Evolutionary conservation across 2,888 invertebrate species (phyloP), one percentile per base, ranked within the genome.

Genomic region (Campaea margaritaria): DNA sequence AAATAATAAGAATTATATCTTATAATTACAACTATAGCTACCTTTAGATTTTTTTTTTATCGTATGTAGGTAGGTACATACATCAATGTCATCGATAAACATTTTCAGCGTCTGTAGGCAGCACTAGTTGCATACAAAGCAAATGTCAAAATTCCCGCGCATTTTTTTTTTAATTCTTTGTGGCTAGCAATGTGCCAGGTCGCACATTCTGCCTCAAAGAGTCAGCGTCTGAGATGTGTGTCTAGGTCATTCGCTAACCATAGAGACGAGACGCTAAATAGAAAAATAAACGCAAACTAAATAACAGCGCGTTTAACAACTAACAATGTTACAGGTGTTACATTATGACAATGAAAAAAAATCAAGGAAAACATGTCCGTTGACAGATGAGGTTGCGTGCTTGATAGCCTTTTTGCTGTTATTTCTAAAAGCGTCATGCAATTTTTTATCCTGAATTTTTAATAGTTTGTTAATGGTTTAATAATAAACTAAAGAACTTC

Each of bases 231-330:
- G 21, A 27, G 9, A 48, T 39, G 49, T 53, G 41, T 57, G 62
- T 60, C 65, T 60, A 65, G 65, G 62, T 52, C 62, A 56, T 53
- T 44, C 67, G 67, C 70, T 70, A 70, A 73, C 57, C 43, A 44
- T 15, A 63, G 63, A 61, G 58, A 62, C 48, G 52, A 75, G 62
- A 65, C 59, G 72, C 64, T 76, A 78, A 76, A 62, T 49, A 62
- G 60, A 61, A 56, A 65, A 63, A 73, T 69, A 69, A 64, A 55
- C 52, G 38, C 44, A 14, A 51, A 52, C 45, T 49, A 53, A 51
- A 58, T 44, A 60, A 51, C 54, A 45, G 45, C 42, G 49, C 34
- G 38, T 14, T 14, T 51, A 57, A 51, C 46, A 28, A 15, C 16
- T 39, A 39, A 1, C 39, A 39, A 39, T 13, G 21, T 15, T 54